phyloP scores from a whole-genome alignment of 2,888 invertebrate species.

The Sesamia inferens region DNA sequence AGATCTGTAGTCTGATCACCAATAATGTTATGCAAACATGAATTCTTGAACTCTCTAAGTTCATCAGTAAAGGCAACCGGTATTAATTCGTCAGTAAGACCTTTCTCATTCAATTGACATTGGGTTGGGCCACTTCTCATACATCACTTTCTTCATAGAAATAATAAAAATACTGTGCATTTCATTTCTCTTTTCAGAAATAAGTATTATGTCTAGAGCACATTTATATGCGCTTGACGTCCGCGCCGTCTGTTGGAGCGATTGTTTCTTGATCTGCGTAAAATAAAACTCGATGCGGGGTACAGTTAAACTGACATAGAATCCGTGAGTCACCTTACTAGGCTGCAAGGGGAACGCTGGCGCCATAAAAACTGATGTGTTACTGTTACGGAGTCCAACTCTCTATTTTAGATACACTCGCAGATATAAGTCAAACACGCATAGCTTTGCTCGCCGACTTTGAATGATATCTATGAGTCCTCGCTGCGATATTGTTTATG shows the following conservation, averaged over 20 bases:
- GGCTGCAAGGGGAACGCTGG: constrained; percentile 49
- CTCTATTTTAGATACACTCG: constrained; percentile 68
- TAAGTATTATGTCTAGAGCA: constrained; percentile 35
- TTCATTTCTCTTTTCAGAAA: constrained; percentile 40
- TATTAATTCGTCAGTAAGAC: constrained; percentile 42
- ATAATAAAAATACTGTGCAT: constrained; percentile 47
- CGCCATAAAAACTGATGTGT: constrained; percentile 65
- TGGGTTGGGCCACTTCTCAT: constrained; percentile 56
- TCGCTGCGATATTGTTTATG: constrained; percentile 68
- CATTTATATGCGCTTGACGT: constrained; percentile 46
- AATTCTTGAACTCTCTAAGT: constrained; percentile 56
- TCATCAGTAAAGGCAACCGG: constrained; percentile 36
- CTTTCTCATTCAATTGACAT: constrained; percentile 61
- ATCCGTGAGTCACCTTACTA: constrained; percentile 66
- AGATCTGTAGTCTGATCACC: constrained; percentile 52
- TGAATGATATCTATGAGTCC: constrained; percentile 77
- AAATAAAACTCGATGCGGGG: constrained; percentile 66
- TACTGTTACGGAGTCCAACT: constrained; percentile 63
- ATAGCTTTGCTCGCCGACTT: constrained; percentile 67
- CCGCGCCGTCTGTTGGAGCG: constrained; percentile 22
- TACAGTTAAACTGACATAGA: constrained; percentile 70
- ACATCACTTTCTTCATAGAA: constrained; percentile 43
- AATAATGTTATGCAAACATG: constrained; percentile 55
- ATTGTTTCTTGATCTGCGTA: constrained; percentile 60
- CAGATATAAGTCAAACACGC: constrained; percentile 66